Evolutionary conservation across 2,888 invertebrate genomes (phyloP), one percentile per base, ranked within the genome.

Genomic region (Athalia cordata): DNA sequence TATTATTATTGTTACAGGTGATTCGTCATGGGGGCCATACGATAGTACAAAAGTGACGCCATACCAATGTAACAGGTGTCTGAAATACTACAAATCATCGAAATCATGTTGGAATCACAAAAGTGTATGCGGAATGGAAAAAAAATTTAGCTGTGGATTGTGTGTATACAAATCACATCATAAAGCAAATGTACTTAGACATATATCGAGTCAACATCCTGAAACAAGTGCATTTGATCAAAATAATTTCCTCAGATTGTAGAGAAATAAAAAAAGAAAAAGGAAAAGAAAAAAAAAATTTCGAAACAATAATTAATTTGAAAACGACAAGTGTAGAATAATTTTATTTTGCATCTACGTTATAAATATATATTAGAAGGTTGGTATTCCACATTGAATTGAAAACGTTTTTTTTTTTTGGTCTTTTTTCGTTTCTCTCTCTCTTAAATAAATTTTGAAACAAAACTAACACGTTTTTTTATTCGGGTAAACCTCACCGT

Each of bases 151-250:
- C 70, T 86, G 83, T 70, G 79, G 79, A 5, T 77, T 81, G 49
- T 86, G 84, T 57, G 66, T 15, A 65, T 85, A 84, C 74, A 80
- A 81, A 0, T 83, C 83, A 5, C 83, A 84, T 65, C 81, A 82
- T 4, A 83, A 82, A 61, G 78, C 77, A 3, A 82, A 85, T 74
- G 80, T 85, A 29, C 59, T 82, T 5, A 80, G 85, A 65, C 83
- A 85, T 57, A 65, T 83, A 52, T 47, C 29, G 11, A 80, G 77
- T 43, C 81, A 80, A 50, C 84, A 85, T 80, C 81, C 81, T 0
- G 61, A 75, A 43, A 75, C 74, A n/a, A 62, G 50, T 62, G 8
- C 50, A 29, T 43, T 75, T 52, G 62, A 75, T 75, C 74, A 75
- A 15, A 11, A 13, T 62, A 8, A 75, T 62, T 75, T 62, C 13